Evolutionary conservation across 2,113 vertebrate genomes (phyloP), one percentile per base, ranked within the genome.

Genomic region (Thamnophis sirtalis): DNA sequence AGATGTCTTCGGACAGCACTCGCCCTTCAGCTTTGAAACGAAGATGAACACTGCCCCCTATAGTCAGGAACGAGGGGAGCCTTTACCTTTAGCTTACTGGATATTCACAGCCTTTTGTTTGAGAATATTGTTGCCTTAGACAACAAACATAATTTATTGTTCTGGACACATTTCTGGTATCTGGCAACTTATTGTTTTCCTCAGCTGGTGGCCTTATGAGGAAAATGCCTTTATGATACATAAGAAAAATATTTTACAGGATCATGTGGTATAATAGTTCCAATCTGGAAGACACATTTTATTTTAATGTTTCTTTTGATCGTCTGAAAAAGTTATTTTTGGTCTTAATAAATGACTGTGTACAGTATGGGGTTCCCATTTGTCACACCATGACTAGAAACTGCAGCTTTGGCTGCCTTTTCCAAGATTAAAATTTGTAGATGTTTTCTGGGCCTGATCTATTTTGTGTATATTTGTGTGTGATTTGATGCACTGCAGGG

Each of bases 401-500:
- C 1, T 51, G 11, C 22, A 86, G 51, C 33, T 88, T 55, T n/a
- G 53, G 11, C 10, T 15, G 15, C 48, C 24, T 43, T 63, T 28
- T 80, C n/a, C 15, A 48, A 43, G 84, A 15, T 92, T 92, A 92
- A n/a, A 60, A 8, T 89, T 84, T 93, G 90, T 86, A 93, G 94
- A 94, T 89, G n/a, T 95, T 95, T 93, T 93, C 94, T 93, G 93
- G 93, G 89, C 92, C 96, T 95, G 93, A 96, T 94, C 21, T 86
- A 93, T 68, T 86, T 91, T 73, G 92, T 96, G 38, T 94, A 92
- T 97, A 93, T 95, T 94, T 94, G 93, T 97, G 93, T 95, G 95
- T 92, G 92, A 93, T 96, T 95, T 95, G 91, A 93, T 96, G 94
- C 94, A 93, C 56, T 97, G 68, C 98, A 99, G 99, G 99, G 96